Percentiles rank a stretch among this genome's conserved stretches.
Conservation (phyloP, 2,888 invertebrate genomes). For the Pemphredon lugubris region DNA sequence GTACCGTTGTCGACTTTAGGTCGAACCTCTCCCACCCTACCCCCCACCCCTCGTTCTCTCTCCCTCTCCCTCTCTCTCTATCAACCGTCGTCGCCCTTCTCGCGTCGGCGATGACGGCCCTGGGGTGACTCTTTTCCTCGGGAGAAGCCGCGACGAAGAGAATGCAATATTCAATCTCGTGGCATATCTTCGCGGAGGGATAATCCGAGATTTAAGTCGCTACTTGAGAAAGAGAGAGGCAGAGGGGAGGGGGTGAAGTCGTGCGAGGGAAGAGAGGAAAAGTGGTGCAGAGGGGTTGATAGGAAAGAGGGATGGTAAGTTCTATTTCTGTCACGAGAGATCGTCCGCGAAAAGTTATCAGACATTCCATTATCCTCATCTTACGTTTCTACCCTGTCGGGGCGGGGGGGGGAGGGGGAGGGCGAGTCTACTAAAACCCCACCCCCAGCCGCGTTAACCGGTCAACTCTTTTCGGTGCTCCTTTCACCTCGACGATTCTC, state of each 20-base stretch:
- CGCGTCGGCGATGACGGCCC: neutral
- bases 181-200: slow-evolving; percentile 24
- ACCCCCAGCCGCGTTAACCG: neutral
- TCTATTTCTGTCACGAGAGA: slow-evolving; percentile 1
- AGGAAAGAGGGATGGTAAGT: too few species aligned
- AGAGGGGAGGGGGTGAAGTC: neutral
- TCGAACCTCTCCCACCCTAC: neutral
- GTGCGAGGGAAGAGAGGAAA: neutral
- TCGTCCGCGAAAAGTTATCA: slow-evolving; percentile 48
- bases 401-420: too few species aligned
- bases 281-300: too few species aligned
- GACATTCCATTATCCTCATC: slow-evolving; percentile 53
- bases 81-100: too few species aligned
- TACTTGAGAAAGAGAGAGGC: neutral
- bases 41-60: neutral
- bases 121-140: too few species aligned
- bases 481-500: neutral
- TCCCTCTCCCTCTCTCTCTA: too few species aligned
- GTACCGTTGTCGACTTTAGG: slow-evolving; percentile 71
- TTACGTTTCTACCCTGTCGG: neutral
- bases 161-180: slow-evolving; percentile 57
- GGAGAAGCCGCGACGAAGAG: slow-evolving; percentile 31
- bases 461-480: neutral
- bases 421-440: neutral
- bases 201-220: slow-evolving; percentile 44